A percentile compares a stretch with the other conserved stretches of the same genome.
phyloP scores from a whole-genome alignment of 2,797 vertebrate species.

The Cyprinella venusta region DNA sequence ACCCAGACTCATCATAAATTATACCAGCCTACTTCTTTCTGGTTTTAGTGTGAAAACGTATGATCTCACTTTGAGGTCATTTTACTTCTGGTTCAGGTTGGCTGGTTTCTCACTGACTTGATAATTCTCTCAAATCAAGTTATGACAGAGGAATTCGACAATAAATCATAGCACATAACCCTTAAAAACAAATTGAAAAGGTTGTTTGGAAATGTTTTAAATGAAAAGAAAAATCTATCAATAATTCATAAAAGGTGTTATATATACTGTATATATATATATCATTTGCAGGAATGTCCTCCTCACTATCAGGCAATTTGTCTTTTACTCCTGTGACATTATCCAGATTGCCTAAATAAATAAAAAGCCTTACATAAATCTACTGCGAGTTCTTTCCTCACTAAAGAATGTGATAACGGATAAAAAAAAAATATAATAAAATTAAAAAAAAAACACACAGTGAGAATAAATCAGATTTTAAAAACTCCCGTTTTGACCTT shows the following conservation, averaged over 20 bases:
- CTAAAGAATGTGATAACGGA: constrained; percentile 8
- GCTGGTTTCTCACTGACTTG: constrained; percentile 12
- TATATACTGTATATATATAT: neutral
- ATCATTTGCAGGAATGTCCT: neutral
- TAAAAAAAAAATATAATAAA: neutral
- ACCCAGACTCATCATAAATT: constrained; percentile 14
- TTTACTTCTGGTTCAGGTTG: constrained; percentile 37
- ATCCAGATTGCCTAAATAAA: neutral
- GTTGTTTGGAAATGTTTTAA: neutral
- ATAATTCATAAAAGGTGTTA: too few relatives aligned
- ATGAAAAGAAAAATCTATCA: too few relatives aligned
- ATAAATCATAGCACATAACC: neutral
- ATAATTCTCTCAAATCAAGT: constrained; percentile 24
- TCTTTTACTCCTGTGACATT: neutral
- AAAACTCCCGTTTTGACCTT: constrained; percentile 27
- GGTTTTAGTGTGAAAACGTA: constrained; percentile 12
- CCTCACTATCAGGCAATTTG: neutral
- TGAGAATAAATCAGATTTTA: neutral
- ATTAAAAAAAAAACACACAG: neutral
- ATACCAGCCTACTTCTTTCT: neutral
- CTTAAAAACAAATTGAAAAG: neutral
- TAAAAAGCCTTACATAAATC: neutral
- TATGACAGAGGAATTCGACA: constrained; percentile 3
- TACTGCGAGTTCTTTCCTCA: neutral
- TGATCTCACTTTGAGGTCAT: constrained; percentile 30